A percentile compares a stretch with the other conserved stretches of the same genome.
Conservation (phyloP, 2,888 invertebrate genomes). For the Tridacna gigas region DNA sequence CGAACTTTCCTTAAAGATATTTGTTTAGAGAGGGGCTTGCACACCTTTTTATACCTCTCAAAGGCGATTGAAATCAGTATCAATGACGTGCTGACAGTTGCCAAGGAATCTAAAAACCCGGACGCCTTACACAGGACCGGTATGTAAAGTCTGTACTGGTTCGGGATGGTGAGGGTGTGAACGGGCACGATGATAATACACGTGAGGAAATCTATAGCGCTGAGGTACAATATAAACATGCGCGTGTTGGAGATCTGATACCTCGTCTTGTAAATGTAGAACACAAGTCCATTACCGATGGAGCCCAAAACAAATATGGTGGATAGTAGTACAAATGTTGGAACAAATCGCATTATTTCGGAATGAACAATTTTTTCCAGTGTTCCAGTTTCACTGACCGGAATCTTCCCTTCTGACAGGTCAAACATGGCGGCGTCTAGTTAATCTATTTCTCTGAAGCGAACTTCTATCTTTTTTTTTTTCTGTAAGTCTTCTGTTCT, state of each 20-base stretch:
- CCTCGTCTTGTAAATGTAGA: conserved; percentile 16
- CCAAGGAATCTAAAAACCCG: conserved; percentile 1
- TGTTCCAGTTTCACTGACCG: background rate
- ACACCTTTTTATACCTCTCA: conserved; percentile 15
- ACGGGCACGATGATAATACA: conserved; percentile 4
- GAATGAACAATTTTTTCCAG: background rate
- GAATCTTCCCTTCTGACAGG: background rate
- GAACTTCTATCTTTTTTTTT: too few relatives aligned
- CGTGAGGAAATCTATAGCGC: conserved; percentile 8
- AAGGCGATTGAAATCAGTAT: conserved; percentile 13
- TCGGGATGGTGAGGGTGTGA: conserved; percentile 1
- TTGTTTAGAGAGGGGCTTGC: conserved; percentile 1
- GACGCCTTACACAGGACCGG: conserved; percentile 1
- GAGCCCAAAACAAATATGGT: conserved; percentile 8
- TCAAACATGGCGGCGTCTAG: background rate
- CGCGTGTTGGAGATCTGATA: conserved; percentile 2
- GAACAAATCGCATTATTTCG: conserved; percentile 10
- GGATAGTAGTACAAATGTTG: conserved; percentile 9
- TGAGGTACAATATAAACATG: conserved; percentile 12
- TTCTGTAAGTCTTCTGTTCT: too few relatives aligned
- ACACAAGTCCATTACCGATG: conserved; percentile 12
- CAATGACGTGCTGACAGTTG: background rate
- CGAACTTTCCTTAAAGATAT: background rate
- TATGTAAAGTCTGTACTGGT: conserved; percentile 14
- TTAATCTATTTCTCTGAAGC: too few relatives aligned